phyloP scores from a whole-genome alignment of 2,888 invertebrate species.

The Melipona beecheii region DNA sequence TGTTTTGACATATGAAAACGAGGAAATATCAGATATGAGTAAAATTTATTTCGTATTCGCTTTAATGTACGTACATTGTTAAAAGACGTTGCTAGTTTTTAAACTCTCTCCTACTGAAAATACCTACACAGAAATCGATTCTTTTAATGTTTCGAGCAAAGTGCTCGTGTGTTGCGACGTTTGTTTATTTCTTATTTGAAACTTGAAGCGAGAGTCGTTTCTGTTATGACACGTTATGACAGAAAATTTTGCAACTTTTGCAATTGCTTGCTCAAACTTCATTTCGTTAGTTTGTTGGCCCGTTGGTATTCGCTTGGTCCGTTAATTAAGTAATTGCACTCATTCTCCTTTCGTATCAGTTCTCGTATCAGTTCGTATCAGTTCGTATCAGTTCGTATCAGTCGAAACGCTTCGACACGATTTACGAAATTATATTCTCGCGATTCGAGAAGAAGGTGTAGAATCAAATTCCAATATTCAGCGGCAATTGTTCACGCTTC shows the following conservation, averaged over 20 bases:
- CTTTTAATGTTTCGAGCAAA: background rate
- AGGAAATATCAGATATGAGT: conserved; percentile 22
- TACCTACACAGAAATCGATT: background rate
- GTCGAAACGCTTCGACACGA: no score
- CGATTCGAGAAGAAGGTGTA: background rate
- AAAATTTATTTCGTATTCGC: background rate
- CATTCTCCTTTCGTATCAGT: background rate
- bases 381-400: no score
- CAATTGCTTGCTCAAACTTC: background rate
- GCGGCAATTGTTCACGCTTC: conserved; percentile 14
- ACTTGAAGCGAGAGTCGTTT: background rate
- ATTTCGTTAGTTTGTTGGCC: background rate
- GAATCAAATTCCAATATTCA: background rate
- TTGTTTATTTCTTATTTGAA: background rate
- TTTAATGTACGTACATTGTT: background rate
- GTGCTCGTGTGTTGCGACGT: background rate
- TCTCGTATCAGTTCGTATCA: background rate
- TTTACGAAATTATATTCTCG: background rate
- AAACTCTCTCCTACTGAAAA: background rate
- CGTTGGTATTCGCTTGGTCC: no score
- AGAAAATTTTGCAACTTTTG: background rate
- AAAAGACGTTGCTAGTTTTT: background rate
- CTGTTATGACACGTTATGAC: background rate
- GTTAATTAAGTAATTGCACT: no score
- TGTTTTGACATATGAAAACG: conserved; percentile 51